A percentile compares a stretch with the other conserved stretches of the same genome.
Conservation (phyloP, 2,113 vertebrate species). For the Mobula birostris region DNA sequence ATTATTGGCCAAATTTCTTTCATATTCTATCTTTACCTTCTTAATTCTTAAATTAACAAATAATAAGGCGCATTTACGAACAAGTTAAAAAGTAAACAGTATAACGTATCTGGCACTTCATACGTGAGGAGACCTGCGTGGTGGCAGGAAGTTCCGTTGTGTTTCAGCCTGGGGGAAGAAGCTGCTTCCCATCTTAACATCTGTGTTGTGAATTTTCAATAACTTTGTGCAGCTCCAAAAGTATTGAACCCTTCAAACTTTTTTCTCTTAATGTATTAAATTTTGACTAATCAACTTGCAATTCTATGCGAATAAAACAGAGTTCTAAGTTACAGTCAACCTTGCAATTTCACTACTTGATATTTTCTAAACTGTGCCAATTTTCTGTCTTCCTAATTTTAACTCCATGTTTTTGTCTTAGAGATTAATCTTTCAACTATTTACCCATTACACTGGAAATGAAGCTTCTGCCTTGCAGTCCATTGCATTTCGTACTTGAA, state of each 20-base stretch:
- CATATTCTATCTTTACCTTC: too few species aligned
- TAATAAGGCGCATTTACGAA: too few species aligned
- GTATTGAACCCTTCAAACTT: background rate
- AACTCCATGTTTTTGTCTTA: background rate
- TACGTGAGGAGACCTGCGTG: too few species aligned
- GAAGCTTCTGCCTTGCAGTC: background rate
- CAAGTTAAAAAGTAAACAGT: too few species aligned
- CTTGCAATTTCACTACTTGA: background rate
- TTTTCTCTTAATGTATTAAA: background rate
- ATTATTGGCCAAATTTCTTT: too few species aligned
- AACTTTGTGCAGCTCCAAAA: background rate
- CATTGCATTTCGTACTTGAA: background rate
- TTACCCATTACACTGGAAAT: background rate
- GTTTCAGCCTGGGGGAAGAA: too few species aligned
- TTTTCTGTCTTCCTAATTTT: background rate
- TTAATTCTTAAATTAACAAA: too few species aligned
- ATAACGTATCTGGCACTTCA: too few species aligned
- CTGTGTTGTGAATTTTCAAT: too few species aligned
- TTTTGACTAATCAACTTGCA: background rate
- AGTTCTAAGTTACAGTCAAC: background rate
- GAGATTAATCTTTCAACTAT: background rate
- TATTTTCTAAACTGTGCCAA: background rate
- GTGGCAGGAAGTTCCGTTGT: too few species aligned
- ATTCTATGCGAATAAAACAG: background rate
- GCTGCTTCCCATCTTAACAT: too few species aligned